Evolutionary conservation across 2,888 invertebrate genomes (phyloP).

Genomic region (Dryobotodes eremita): DNA sequence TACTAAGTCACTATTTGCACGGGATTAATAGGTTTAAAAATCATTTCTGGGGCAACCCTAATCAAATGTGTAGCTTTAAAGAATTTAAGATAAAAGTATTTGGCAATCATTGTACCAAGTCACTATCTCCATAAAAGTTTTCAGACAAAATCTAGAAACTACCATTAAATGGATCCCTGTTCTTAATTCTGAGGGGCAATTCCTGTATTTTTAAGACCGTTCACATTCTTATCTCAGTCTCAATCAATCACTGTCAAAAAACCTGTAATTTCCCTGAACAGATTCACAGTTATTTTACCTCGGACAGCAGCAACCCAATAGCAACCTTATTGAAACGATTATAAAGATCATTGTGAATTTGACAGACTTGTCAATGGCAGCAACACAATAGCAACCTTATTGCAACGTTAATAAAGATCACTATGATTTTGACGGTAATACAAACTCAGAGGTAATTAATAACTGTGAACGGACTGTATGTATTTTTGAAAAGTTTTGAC

Average conservation of each 20-base stretch:
- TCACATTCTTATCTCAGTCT: not conserved
- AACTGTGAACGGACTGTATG: no score
- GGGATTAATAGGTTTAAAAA: constrained; percentile 35
- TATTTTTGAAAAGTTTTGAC: not conserved
- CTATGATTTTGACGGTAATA: no score
- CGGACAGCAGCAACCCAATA: no score
- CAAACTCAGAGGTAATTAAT: no score
- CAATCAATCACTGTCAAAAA: not conserved
- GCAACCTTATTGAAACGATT: no score
- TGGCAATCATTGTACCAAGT: constrained; percentile 23
- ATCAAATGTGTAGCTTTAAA: constrained; percentile 36
- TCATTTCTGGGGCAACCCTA: constrained; percentile 20
- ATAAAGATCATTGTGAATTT: no score
- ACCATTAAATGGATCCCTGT: constrained; percentile 45
- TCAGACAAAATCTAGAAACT: not conserved
- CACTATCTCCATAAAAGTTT: constrained; percentile 15
- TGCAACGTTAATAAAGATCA: no score
- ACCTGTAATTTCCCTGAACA: not conserved
- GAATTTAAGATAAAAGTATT: constrained; percentile 24
- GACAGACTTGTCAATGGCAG: no score
- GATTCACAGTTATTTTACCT: no score
- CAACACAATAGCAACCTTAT: no score
- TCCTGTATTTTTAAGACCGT: not conserved
- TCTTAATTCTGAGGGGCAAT: not conserved
- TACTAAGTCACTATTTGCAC: constrained; percentile 60